Conservation (phyloP, 1,140 invertebrate species). For the Heliothis subflexa region DNA sequence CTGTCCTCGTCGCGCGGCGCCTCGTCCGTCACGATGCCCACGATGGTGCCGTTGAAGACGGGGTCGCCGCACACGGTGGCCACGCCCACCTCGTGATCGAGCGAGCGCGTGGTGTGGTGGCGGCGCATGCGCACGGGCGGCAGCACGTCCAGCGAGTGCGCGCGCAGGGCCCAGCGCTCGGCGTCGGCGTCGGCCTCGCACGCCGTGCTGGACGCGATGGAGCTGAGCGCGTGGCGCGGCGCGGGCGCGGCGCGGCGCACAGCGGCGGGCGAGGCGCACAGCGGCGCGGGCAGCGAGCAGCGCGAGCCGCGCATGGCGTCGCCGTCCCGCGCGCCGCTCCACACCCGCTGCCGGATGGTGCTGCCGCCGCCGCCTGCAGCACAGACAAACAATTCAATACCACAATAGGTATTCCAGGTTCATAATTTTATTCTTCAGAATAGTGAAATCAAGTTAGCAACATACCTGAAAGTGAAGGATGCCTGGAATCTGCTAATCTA, state of each 20-base stretch:
- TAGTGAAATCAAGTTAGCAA: no score
- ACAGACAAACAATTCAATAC: not conserved
- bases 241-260: constrained; percentile 43
- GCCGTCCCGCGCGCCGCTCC: constrained; percentile 61
- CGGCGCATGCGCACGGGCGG: constrained; percentile 64
- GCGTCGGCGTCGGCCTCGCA: constrained; percentile 58
- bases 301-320: constrained; percentile 59
- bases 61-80: constrained; percentile 76
- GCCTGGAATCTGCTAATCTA: constrained; percentile 91
- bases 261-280: constrained; percentile 45
- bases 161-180: constrained; percentile 56
- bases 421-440: no score
- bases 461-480: constrained; percentile 87
- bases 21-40: constrained; percentile 84
- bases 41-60: constrained; percentile 82
- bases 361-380: constrained; percentile 47
- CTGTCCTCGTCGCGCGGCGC: constrained; percentile 79
- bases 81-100: constrained; percentile 74
- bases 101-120: constrained; percentile 76
- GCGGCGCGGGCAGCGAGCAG: constrained; percentile 59
- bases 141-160: constrained; percentile 79
- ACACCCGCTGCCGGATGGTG: constrained; percentile 65
- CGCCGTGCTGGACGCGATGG: constrained; percentile 82
- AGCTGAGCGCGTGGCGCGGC: constrained; percentile 71
- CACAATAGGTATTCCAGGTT: no score